These are phyloP conservation scores for Rhabdomys pumilio DNA, from an alignment of 2,797 vertebrate genomes.

Conservation along the genomic window DNA sequence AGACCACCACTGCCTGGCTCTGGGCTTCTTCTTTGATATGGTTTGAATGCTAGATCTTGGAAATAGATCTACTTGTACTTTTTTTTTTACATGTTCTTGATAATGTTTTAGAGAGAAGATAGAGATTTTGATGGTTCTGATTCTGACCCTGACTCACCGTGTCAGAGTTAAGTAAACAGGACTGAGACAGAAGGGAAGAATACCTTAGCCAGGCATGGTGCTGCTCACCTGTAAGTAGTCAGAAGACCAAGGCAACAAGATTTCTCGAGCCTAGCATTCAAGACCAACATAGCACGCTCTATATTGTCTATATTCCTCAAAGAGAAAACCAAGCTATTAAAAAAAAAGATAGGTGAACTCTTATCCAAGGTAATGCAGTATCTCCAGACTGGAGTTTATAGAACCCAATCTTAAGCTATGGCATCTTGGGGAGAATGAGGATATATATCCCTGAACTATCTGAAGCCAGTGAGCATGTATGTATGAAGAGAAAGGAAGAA, in stretches of 20 bases:
- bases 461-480: constrained; percentile 12
- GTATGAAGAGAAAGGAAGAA: neutral
- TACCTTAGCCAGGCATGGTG: neutral
- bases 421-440: constrained; percentile 23
- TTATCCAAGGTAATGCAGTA: constrained; percentile 22
- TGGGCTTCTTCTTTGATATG: constrained; percentile 53
- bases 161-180: constrained; percentile 51
- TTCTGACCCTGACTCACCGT: constrained; percentile 47
- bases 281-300: neutral
- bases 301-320: neutral
- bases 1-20: neutral
- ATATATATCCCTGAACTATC: constrained; percentile 11
- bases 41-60: constrained; percentile 41
- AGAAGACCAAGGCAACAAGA: neutral
- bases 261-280: neutral
- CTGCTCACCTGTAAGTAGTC: neutral
- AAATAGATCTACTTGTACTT: constrained; percentile 40
- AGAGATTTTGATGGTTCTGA: constrained; percentile 30
- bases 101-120: constrained; percentile 46
- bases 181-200: constrained; percentile 18
- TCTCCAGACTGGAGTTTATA: constrained; percentile 36
- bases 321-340: neutral
- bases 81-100: constrained; percentile 16
- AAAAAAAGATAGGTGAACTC: neutral
- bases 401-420: constrained; percentile 43